These are phyloP conservation scores for Petrocephalus schoutedeni DNA, from an alignment of 2,797 vertebrate species.

Conservation along the genomic window DNA sequence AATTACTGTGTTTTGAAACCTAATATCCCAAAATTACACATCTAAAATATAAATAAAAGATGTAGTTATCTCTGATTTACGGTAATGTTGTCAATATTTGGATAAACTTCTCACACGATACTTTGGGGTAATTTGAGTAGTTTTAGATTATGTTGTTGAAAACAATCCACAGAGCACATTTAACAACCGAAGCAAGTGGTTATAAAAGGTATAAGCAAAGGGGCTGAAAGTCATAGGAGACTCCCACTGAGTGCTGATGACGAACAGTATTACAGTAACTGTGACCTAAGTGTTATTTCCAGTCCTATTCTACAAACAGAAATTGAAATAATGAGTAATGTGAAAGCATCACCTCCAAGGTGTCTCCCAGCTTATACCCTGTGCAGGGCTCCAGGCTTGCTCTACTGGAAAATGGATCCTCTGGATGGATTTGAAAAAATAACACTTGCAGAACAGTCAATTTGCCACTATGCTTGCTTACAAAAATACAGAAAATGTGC, in stretches of 20 bases:
- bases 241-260: not conserved
- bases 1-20: slow-evolving; percentile 9
- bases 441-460: not conserved
- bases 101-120: not conserved
- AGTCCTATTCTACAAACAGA: not conserved
- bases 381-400: not conserved
- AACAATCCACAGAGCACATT: not conserved
- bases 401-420: not conserved
- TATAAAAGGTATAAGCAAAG: not conserved
- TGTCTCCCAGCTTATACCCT: not conserved
- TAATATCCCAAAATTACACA: slow-evolving; percentile 9
- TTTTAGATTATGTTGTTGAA: not conserved
- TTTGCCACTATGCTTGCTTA: not conserved
- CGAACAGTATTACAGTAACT: not conserved
- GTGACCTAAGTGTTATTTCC: slow-evolving; percentile 2
- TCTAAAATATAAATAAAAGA: slow-evolving; percentile 7
- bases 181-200: not conserved
- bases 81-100: not conserved
- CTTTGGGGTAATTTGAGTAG: not conserved
- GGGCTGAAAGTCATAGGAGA: not conserved
- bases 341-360: not conserved
- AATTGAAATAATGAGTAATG: not conserved
- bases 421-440: not conserved
- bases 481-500: not conserved
- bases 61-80: not conserved